phyloP scores from a whole-genome alignment of 53 echinoderm and acorn worm species.

The Pentamera pediparva region DNA sequence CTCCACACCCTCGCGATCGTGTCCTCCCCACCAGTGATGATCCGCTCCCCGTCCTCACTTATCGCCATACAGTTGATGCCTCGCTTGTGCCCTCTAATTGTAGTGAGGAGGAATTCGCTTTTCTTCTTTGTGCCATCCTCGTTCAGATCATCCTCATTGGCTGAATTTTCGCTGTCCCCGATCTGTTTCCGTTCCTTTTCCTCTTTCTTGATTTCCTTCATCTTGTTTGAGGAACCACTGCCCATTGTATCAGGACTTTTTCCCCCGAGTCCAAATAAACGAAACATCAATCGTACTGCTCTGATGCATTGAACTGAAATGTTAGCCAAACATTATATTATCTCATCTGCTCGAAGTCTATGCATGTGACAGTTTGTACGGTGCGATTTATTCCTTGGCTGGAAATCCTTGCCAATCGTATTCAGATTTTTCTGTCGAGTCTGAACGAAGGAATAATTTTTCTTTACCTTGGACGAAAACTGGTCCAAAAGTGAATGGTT shows the following conservation, averaged over 20 bases:
- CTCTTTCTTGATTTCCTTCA: slow-evolving; percentile 67
- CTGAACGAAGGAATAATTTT: too few relatives aligned
- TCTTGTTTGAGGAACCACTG: slow-evolving; percentile 75
- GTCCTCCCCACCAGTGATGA: slow-evolving; percentile 91
- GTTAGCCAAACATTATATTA: too few relatives aligned
- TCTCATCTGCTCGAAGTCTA: too few relatives aligned
- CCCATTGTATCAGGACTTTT: slow-evolving; percentile 63
- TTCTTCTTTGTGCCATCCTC: slow-evolving; percentile 59
- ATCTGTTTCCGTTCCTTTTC: slow-evolving; percentile 65
- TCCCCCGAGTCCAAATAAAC: too few relatives aligned
- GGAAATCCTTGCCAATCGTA: too few relatives aligned
- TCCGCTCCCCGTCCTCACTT: slow-evolving; percentile 60
- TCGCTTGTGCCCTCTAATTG: slow-evolving; percentile 65
- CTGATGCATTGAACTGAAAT: too few relatives aligned
- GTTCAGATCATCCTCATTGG: slow-evolving; percentile 46
- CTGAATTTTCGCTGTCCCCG: slow-evolving; percentile 31
- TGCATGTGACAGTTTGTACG: too few relatives aligned
- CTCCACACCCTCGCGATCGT: slow-evolving; percentile 77
- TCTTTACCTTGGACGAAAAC: too few relatives aligned
- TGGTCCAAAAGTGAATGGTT: too few relatives aligned
- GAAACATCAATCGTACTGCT: too few relatives aligned
- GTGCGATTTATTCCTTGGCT: too few relatives aligned
- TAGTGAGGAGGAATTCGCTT: slow-evolving; percentile 54
- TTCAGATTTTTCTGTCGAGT: too few relatives aligned
- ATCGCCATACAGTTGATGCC: slow-evolving; percentile 89